Percentiles rank a stretch among this genome's conserved stretches.
These are phyloP conservation scores for Coreius guichenoti DNA, from an alignment of 2,797 vertebrate genomes.

Conservation along the genomic window DNA sequence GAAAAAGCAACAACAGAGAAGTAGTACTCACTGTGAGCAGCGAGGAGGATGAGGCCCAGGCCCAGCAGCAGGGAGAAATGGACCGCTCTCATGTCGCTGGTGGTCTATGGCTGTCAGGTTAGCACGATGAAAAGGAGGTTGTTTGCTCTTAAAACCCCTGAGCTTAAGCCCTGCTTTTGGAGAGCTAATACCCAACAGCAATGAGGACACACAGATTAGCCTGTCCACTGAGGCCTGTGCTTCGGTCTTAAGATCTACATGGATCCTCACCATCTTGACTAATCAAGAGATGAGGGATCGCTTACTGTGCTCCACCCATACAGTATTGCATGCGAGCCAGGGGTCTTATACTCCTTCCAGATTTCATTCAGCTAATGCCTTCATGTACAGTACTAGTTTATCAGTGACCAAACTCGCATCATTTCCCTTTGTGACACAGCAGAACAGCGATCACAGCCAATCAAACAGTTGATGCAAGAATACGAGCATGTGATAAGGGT, in stretches of 20 bases:
- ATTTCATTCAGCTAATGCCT: constrained; percentile 7
- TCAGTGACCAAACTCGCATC: not conserved
- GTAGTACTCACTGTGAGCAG: constrained; percentile 76
- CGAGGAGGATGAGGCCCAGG: constrained; percentile 73
- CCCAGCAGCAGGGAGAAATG: constrained; percentile 75
- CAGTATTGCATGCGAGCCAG: not conserved
- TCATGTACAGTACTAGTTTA: not conserved
- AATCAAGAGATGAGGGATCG: constrained; percentile 41
- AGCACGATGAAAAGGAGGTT: constrained; percentile 76
- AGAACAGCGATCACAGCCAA: constrained; percentile 7
- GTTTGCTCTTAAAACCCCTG: constrained; percentile 79
- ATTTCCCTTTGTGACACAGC: constrained; percentile 24
- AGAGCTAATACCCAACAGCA: constrained; percentile 76
- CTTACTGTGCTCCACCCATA: constrained; percentile 36
- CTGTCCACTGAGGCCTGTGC: constrained; percentile 62
- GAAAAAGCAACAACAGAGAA: not conserved
- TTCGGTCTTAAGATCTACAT: constrained; percentile 33
- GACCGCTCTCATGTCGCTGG: constrained; percentile 79
- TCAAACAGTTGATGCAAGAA: not conserved
- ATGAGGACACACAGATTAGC: constrained; percentile 73
- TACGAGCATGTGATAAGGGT: not conserved
- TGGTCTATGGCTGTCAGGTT: constrained; percentile 68
- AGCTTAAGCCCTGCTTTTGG: constrained; percentile 78
- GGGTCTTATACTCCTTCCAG: not conserved
- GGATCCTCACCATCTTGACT: constrained; percentile 28